These are phyloP conservation scores for Delia radicum DNA, from an alignment of 1,140 invertebrate species.

Conservation along the genomic window DNA sequence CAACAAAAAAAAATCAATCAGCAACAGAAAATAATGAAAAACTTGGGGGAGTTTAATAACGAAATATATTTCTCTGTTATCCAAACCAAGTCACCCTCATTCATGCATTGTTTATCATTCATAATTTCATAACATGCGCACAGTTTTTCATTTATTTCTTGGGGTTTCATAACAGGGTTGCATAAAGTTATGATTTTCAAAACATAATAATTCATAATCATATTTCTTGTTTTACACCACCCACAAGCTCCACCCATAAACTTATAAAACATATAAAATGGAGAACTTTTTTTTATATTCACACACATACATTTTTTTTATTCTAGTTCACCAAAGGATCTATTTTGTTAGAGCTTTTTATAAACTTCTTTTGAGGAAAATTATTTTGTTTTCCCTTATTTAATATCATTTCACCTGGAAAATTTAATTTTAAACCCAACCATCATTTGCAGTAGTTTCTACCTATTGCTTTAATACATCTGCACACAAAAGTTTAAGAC, in stretches of 20 bases:
- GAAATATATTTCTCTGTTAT: not conserved
- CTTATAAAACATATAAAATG: not conserved
- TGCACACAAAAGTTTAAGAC: not conserved
- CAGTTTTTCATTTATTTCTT: not conserved
- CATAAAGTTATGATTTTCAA: slow-evolving; percentile 5
- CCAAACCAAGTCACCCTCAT: not conserved
- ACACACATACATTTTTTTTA: not conserved
- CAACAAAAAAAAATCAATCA: slow-evolving; percentile 4
- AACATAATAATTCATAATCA: slow-evolving; percentile 10
- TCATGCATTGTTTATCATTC: not conserved
- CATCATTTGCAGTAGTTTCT: not conserved
- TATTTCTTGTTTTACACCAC: not conserved
- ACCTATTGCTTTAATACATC: not conserved
- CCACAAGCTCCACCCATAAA: not conserved
- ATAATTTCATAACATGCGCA: slow-evolving; percentile 1
- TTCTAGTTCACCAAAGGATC: not conserved
- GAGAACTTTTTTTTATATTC: too few relatives aligned
- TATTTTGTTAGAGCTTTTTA: too few relatives aligned
- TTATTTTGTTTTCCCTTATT: not conserved
- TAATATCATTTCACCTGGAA: not conserved
- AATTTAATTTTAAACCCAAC: not conserved
- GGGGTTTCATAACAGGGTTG: not conserved
- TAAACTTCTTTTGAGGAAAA: not conserved
- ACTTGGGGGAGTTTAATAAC: not conserved
- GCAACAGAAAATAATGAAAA: not conserved